Percentiles rank a stretch among this genome's conserved stretches.
phyloP scores from a whole-genome alignment of 2,797 vertebrate species.

The Pseudochirops cupreus region DNA sequence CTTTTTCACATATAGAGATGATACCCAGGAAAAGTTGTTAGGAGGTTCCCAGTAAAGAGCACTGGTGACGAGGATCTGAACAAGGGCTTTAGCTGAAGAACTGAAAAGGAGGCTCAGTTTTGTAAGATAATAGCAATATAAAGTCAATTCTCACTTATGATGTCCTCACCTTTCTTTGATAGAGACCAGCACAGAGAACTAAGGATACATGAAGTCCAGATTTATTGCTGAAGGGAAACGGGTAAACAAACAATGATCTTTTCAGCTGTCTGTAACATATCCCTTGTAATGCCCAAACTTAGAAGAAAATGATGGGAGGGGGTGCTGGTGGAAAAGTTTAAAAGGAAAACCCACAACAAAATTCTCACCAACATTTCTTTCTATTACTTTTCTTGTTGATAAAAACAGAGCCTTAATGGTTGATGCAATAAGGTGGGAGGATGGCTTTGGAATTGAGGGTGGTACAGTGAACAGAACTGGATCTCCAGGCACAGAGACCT shows the following conservation, averaged over 20 bases:
- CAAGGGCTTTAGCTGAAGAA: neutral
- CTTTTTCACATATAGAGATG: neutral
- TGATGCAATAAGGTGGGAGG: neutral
- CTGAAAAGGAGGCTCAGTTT: neutral
- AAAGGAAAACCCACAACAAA: neutral
- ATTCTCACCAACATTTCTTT: neutral
- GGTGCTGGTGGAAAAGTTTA: neutral
- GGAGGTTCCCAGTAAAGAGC: neutral
- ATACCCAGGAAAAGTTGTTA: neutral
- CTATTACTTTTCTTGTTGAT: neutral
- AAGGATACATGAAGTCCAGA: neutral
- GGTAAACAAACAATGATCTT: neutral
- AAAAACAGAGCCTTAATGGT: neutral
- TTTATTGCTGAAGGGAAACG: neutral
- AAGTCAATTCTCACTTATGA: neutral
- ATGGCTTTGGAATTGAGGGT: neutral
- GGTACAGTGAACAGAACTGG: neutral
- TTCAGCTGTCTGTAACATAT: neutral
- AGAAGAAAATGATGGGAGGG: neutral
- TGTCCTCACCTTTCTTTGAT: neutral
- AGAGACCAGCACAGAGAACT: neutral
- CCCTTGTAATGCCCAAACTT: neutral
- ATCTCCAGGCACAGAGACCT: neutral
- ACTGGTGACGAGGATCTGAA: neutral
- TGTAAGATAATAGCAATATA: neutral